Evolutionary conservation across 1,140 invertebrate species (phyloP), one percentile per base, ranked within the genome.

Genomic region (Diabrotica virgifera): DNA sequence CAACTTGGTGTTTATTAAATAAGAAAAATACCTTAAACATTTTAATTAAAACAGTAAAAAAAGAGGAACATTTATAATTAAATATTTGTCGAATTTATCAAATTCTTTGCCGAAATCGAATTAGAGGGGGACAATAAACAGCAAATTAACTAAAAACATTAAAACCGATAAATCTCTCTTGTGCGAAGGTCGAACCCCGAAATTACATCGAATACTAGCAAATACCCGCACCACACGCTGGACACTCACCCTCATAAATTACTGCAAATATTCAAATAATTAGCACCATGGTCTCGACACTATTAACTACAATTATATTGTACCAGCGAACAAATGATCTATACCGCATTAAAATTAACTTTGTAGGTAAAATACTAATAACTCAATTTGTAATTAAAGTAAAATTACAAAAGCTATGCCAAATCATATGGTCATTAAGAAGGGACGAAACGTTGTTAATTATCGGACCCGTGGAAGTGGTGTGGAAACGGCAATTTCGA

Each of bases 331-430:
- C 56, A 46, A 58, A 58, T 46, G 56, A 58, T 58, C 36, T 58
- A 58, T 58, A 58, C 56, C 35, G 56, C 36, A 58, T 58, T 58
- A 58, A 58, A 58, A 58, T 58, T 46, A 58, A 58, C 56, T 58
- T 58, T 55, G 53, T 55, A 37, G 12, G 12, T 58, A 24, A 58
- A 37, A 11, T 38, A 11, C 56, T 58, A 58, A 58, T 58, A 58
- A 58, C 36, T 58, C 56, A 58, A 58, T 58, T 36, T 46, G 35
- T 14, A 58, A 58, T 58, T 58, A 58, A 58, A 58, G 35, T 58
- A 58, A 58, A 58, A 58, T 58, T 58, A 58, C 56, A 58, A 58
- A 58, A 58, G 56, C 56, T 58, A 58, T 38, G 36, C 56, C n/a
- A 58, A 58, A 58, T 58, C 56, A 58, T 37, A 58, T 36, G 12